Base-by-base conservation (phyloP, 2,797 vertebrate species). In the Pipistrellus nathusii region DNA sequence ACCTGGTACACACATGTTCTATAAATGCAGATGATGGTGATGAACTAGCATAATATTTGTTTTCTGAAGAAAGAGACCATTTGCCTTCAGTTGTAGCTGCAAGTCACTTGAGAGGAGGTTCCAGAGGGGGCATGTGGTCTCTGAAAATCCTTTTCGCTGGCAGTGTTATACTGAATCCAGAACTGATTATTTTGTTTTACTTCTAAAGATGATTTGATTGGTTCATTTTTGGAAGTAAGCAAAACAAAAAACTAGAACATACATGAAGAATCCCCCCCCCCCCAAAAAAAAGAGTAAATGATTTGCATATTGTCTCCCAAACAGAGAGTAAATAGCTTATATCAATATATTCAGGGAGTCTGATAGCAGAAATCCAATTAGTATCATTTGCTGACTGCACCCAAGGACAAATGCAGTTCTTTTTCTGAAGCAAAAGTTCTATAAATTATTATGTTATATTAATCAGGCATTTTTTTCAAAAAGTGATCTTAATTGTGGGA, bases 221-320 rank as follows among this genome's bases (percentile, higher is more conserved):
- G n/a, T 85, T 73, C 48, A 51, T n/a, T 86, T 64, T 51, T 90
- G 11, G 35, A 88, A 92, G 80, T 41, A 72, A 90, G n/a, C 15
- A 35, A 72, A 80, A 73, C 8, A 62, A 69, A 92, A 78, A 23
- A 23, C 35, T 80, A 25, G 13, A 38, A 4, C 21, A 75, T 20
- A 17, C 38, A 72, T 72, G 53, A 59, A 75, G 46, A 90, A 87
- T 84, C 53, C 38, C 38, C 38, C 38, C 38, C 38, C 80, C 62
- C 59, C 44, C 32, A 75, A 75, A 92, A 72, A 21, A 53, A 53
- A 53, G 2, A 53, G 53, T 53, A 53, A 53, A 21, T 53, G 53
- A 53, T 53, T 53, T 53, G 53, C 53, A 53, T 53, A 53, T 53
- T 53, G 53, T 20, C 53, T 53, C 53, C 53, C 53, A 20, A 53